Base-by-base conservation (phyloP, 2,797 vertebrate genomes). In the Alauda arvensis region DNA sequence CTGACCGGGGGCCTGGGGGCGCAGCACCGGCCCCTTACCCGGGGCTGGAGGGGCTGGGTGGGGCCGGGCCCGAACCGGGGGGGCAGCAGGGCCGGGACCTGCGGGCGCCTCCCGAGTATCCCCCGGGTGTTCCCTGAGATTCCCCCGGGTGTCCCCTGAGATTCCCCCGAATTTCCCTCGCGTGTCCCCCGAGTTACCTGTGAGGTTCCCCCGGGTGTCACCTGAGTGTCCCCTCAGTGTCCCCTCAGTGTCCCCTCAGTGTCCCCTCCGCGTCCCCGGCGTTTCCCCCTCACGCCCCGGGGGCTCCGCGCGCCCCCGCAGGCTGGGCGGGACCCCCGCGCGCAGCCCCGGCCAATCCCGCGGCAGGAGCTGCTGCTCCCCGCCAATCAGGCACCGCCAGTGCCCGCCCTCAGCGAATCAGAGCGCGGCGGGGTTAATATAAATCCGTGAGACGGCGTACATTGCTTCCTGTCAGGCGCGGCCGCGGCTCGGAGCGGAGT, bases 401-500 rank as follows among this genome's bases (percentile, higher is more conserved):
- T 14, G 9, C 3, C 4, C 0, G 3, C 10, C 7, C 1, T 6
- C 51, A 45, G 46, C 87, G 78, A 86, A 68, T 93, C 84, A 4
- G 18, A 14, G 37, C 62, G 9, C 7, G 23, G 25, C 5, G 1
- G 4, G 1, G 12, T 6, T 0, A 24, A 29, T 88, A 86, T 76
- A 70, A 63, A 0, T 0, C 1, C 2, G 2, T 15, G 18, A 12
- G 23, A 8, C 3, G 20, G 20, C 12, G 12, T 3, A 3, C 5
- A 3, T 1, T 1, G 1, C 3, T 71, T 39, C 0, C 2, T 0
- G 8, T 24, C 0, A 0, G 60, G 28, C 1, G 29, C 1, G 10
- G 33, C 0, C 1, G 4, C 16, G 13, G 53, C 1, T 1, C 0
- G 2, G 5, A 0, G 18, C 1, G 19, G 17, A 0, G 3, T 2